phyloP scores from a whole-genome alignment of 2,888 invertebrate genomes.

The Cartodere bifasciata region DNA sequence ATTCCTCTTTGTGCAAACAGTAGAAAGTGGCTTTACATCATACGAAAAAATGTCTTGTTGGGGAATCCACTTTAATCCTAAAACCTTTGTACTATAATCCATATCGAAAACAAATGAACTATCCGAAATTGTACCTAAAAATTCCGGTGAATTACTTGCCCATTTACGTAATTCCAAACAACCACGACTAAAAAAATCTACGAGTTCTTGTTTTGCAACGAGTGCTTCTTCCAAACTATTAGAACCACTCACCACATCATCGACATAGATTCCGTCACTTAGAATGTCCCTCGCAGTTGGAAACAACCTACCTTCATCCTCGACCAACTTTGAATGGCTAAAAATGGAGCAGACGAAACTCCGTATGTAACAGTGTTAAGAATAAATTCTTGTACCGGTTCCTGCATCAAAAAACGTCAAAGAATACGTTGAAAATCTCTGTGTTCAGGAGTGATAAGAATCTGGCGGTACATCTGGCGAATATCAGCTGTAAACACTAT shows the following conservation, averaged over 20 bases:
- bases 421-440: slow-evolving; percentile 6
- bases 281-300: background rate
- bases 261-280: background rate
- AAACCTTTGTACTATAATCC: too few relatives aligned
- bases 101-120: too few relatives aligned
- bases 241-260: slow-evolving; percentile 4
- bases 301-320: slow-evolving; percentile 3
- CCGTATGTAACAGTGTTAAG: slow-evolving; percentile 3
- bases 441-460: slow-evolving; percentile 5
- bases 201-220: too few relatives aligned
- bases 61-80: too few relatives aligned
- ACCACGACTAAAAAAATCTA: too few relatives aligned
- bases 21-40: too few relatives aligned
- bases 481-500: slow-evolving; percentile 7
- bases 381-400: slow-evolving; percentile 2
- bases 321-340: slow-evolving; percentile 4
- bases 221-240: too few relatives aligned
- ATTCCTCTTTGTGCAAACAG: too few relatives aligned
- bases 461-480: slow-evolving; percentile 8
- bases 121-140: too few relatives aligned
- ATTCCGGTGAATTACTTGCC: too few relatives aligned
- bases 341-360: background rate
- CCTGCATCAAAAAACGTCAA: slow-evolving; percentile 1
- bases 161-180: too few relatives aligned
- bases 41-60: too few relatives aligned